phyloP scores from a whole-genome alignment of 2,888 invertebrate species.

The Trichopria drosophilae region DNA sequence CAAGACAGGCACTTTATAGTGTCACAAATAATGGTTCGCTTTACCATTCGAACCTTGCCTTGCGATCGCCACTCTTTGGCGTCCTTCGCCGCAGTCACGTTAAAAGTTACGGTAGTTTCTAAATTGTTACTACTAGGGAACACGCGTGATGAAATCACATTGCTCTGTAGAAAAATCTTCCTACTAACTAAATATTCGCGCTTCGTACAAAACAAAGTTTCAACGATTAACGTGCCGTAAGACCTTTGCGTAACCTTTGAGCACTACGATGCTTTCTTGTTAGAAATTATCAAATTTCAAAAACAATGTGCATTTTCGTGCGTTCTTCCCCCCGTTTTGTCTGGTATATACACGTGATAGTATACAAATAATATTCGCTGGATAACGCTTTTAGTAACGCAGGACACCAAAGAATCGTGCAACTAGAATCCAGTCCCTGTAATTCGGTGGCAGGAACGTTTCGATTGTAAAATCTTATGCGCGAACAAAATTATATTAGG shows the following conservation, averaged over 20 bases:
- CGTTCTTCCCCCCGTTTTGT: too few species aligned
- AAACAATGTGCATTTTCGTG: too few species aligned
- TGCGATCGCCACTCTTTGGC: conserved; percentile 45
- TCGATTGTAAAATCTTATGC: too few species aligned
- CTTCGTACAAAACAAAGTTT: conserved; percentile 28
- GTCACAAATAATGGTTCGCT: conserved; percentile 56
- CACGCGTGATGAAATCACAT: conserved; percentile 42
- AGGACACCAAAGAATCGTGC: too few species aligned
- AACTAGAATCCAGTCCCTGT: too few species aligned
- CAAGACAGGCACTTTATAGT: conserved; percentile 58
- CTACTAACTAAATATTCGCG: conserved; percentile 39
- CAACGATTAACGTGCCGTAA: conserved; percentile 40
- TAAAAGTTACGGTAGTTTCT: conserved; percentile 40
- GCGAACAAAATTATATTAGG: too few species aligned
- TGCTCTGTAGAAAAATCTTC: conserved; percentile 43
- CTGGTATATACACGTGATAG: too few species aligned
- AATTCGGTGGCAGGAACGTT: too few species aligned
- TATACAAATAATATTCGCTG: too few species aligned
- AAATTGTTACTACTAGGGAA: conserved; percentile 42
- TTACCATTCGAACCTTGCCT: conserved; percentile 52
- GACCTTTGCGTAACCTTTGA: too few species aligned
- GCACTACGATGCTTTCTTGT: too few species aligned
- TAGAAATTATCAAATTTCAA: conserved; percentile 2
- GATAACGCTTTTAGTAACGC: too few species aligned
- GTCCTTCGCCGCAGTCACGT: conserved; percentile 40